These are phyloP conservation scores for Perca schrenkii DNA, from an alignment of 2,113 vertebrate species.

Conservation along the genomic window DNA sequence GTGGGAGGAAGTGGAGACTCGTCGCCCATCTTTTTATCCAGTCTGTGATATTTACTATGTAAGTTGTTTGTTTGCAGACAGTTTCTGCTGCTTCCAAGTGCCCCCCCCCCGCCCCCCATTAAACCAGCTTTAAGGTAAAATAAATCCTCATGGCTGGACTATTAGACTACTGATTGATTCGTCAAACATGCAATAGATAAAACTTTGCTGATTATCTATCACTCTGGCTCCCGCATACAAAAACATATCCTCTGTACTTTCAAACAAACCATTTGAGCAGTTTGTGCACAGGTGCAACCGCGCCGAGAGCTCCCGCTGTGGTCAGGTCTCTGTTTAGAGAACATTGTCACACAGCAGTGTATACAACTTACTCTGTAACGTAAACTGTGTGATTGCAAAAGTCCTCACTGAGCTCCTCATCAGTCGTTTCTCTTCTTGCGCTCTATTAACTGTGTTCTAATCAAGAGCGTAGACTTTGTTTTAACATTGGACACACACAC, in stretches of 20 bases:
- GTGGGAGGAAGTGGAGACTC: no score
- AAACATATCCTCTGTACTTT: neutral
- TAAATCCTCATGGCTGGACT: neutral
- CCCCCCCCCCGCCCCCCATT: neutral
- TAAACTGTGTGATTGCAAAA: constrained; percentile 12
- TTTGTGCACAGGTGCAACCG: constrained; percentile 5
- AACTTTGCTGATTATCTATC: neutral
- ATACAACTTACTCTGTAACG: neutral
- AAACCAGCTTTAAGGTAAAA: neutral
- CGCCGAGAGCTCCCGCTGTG: neutral
- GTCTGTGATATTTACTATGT: no score
- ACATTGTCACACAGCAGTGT: neutral
- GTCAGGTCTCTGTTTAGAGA: constrained; percentile 6
- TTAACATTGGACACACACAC: no score
- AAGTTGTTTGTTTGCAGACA: no score
- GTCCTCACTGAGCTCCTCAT: neutral
- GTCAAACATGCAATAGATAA: neutral
- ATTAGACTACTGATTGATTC: neutral
- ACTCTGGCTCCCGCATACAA: neutral
- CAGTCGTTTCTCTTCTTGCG: neutral
- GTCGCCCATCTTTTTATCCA: no score
- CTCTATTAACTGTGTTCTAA: neutral
- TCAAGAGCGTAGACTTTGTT: no score
- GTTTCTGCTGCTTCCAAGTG: neutral
- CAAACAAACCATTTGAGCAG: neutral